These are phyloP conservation scores for Idaea biselata DNA, from an alignment of 2,888 invertebrate genomes.

Conservation along the genomic window DNA sequence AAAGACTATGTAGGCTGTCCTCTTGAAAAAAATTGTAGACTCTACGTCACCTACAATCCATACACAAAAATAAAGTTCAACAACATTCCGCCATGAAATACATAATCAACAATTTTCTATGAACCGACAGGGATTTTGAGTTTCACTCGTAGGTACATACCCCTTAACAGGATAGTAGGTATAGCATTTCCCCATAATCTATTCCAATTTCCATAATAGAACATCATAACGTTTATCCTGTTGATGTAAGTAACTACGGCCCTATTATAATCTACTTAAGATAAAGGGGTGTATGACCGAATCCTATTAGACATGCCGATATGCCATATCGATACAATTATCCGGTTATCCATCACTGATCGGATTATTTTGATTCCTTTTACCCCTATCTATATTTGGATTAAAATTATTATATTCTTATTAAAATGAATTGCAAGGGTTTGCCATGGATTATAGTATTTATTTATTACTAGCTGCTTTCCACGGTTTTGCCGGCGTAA, in stretches of 20 bases:
- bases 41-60: no score
- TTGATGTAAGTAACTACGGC: background rate
- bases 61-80: no score
- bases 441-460: background rate
- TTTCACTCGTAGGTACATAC: no score
- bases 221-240: background rate
- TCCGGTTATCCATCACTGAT: background rate
- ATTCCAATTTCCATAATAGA: background rate
- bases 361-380: background rate
- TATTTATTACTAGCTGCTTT: background rate
- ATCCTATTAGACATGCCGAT: background rate
- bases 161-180: no score
- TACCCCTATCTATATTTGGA: background rate
- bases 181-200: no score
- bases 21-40: no score
- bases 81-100: no score
- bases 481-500: no score
- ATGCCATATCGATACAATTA: background rate
- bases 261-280: background rate
- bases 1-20: no score
- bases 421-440: background rate
- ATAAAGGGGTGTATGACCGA: background rate
- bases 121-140: no score
- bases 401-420: background rate
- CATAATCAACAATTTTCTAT: no score